phyloP scores from a whole-genome alignment of 2,888 invertebrate genomes.

The Orgyia antiqua region DNA sequence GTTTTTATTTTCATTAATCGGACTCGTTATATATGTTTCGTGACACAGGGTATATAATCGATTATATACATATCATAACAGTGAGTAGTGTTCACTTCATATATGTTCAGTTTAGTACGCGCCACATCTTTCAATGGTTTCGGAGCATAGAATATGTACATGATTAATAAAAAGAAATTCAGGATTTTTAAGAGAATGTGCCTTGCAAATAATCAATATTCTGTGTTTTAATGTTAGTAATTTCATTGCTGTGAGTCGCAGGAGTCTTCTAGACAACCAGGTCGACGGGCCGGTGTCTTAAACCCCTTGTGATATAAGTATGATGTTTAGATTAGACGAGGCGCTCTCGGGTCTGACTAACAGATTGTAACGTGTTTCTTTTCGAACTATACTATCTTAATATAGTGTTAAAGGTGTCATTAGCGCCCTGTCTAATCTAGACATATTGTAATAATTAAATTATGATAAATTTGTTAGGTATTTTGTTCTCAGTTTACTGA shows the following conservation, averaged over 20 bases:
- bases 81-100: constrained; percentile 54
- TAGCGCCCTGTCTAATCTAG: constrained; percentile 25
- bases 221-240: constrained; percentile 75
- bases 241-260: constrained; percentile 54
- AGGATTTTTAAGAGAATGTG: constrained; percentile 77
- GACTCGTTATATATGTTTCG: constrained; percentile 61
- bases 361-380: too few species aligned
- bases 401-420: too few species aligned
- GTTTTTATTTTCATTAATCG: constrained; percentile 38
- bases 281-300: constrained; percentile 6
- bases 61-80: constrained; percentile 70
- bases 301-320: constrained; percentile 19
- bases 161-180: constrained; percentile 58
- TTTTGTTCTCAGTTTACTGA: constrained; percentile 44
- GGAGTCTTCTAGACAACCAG: constrained; percentile 13
- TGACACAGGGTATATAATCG: constrained; percentile 73
- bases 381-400: too few species aligned
- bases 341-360: constrained; percentile 26
- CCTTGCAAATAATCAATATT: constrained; percentile 77
- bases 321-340: constrained; percentile 31
- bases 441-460: constrained; percentile 33
- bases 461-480: constrained; percentile 44
- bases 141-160: constrained; percentile 58
- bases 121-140: constrained; percentile 54
- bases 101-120: constrained; percentile 35